phyloP scores from a whole-genome alignment of 2,113 vertebrate genomes.

The Diadophis punctatus region DNA sequence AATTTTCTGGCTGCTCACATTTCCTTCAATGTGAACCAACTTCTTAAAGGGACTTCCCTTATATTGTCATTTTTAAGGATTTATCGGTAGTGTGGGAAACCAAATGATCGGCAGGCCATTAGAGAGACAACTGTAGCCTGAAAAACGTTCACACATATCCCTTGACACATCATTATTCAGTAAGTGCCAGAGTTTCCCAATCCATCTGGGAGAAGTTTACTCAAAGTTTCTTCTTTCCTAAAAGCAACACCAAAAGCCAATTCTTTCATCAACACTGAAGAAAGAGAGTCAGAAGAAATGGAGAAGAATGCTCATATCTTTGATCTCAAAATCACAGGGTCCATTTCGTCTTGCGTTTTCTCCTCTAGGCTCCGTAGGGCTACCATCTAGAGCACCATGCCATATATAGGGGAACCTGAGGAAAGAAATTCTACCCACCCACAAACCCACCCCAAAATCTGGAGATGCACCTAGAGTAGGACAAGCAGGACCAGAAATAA shows the following conservation, averaged over 20 bases:
- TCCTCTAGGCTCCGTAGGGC: neutral
- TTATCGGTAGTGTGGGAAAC: neutral
- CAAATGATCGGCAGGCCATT: neutral
- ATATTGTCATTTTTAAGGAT: neutral
- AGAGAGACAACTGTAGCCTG: neutral
- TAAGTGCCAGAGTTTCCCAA: neutral
- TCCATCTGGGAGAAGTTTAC: neutral
- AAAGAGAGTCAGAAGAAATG: neutral
- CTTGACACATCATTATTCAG: neutral
- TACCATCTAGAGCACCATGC: neutral
- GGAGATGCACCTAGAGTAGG: neutral
- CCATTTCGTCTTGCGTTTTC: neutral
- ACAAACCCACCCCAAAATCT: neutral
- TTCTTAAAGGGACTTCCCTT: neutral
- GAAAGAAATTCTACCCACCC: neutral
- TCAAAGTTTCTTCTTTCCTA: neutral
- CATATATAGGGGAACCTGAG: neutral
- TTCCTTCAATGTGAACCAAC: neutral
- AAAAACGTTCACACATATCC: neutral
- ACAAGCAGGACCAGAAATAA: neutral
- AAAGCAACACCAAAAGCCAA: neutral
- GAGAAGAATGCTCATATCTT: neutral
- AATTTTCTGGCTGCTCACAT: neutral
- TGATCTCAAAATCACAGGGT: neutral
- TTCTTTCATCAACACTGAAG: neutral